A percentile compares a stretch with the other conserved stretches of the same genome.
phyloP scores from a whole-genome alignment of 2,113 vertebrate genomes.

The Poecilia latipinna region DNA sequence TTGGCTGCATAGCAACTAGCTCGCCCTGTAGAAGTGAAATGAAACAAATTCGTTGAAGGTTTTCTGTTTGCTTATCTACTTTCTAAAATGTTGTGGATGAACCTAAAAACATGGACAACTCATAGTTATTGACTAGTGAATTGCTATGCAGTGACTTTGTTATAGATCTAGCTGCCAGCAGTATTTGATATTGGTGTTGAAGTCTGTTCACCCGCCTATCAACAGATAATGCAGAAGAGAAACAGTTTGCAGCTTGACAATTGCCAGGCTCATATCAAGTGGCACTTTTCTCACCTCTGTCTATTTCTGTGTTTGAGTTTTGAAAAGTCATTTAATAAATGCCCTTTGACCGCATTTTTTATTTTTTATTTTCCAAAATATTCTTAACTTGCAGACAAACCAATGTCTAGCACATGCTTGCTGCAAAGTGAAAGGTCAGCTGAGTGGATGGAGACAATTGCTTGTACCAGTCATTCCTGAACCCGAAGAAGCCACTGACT shows the following conservation, averaged over 20 bases:
- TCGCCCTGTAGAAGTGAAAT: conserved; percentile 27
- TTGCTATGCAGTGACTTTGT: not conserved
- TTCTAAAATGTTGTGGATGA: not conserved
- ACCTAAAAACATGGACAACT: not conserved
- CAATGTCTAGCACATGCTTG: too few species aligned
- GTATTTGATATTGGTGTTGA: not conserved
- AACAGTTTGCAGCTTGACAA: not conserved
- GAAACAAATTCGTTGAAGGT: not conserved
- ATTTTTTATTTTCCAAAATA: not conserved
- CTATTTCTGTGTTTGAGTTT: not conserved
- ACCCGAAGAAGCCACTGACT: too few species aligned
- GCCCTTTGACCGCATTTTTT: not conserved
- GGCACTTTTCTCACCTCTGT: not conserved
- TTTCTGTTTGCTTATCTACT: not conserved
- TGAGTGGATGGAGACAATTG: too few species aligned
- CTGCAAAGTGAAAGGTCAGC: not conserved
- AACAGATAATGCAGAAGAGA: not conserved
- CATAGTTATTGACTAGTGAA: not conserved
- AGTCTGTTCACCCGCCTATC: not conserved
- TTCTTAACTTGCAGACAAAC: too few species aligned
- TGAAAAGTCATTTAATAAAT: too few species aligned
- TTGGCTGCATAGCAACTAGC: conserved; percentile 13
- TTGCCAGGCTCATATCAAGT: not conserved
- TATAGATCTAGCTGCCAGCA: not conserved
- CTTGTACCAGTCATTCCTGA: too few species aligned